Evolutionary conservation across 2,888 invertebrate genomes (phyloP).

Genomic region (Meliscaeva auricollis): DNA sequence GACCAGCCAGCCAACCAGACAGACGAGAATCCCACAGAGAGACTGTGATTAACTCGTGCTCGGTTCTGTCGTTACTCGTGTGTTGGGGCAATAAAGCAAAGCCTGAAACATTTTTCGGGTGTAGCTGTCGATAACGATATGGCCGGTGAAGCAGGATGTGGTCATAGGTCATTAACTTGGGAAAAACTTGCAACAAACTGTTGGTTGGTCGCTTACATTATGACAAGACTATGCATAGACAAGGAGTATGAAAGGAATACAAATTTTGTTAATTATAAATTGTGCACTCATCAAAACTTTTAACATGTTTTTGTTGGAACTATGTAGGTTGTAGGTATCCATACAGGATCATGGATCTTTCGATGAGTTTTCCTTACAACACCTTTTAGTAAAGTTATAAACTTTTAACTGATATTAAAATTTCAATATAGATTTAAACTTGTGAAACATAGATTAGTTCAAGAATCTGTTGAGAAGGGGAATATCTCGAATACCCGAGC

Average conservation of each 20-base stretch:
- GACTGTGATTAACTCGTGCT: conserved; percentile 68
- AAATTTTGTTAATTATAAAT: conserved; percentile 12
- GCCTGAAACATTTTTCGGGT: conserved; percentile 58
- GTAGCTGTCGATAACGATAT: conserved; percentile 58
- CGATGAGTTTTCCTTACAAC: too few species aligned
- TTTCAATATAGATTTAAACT: too few species aligned
- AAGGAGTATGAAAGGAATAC: neutral
- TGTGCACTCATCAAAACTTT: too few species aligned
- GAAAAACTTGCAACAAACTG: conserved; percentile 16
- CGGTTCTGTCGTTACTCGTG: conserved; percentile 58
- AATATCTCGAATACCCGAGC: too few species aligned
- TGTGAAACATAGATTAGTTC: too few species aligned
- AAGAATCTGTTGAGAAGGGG: too few species aligned
- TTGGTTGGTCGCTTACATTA: conserved; percentile 3
- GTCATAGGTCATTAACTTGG: conserved; percentile 35
- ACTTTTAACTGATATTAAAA: too few species aligned
- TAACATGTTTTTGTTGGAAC: too few species aligned
- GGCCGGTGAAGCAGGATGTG: conserved; percentile 48
- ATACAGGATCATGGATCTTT: too few species aligned
- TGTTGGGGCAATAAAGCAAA: conserved; percentile 63
- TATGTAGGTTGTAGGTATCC: too few species aligned
- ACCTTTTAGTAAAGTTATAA: too few species aligned
- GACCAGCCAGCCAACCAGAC: conserved; percentile 2
- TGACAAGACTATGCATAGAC: neutral
- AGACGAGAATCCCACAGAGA: conserved; percentile 12